These are phyloP conservation scores for Myodes glareolus DNA, from an alignment of 2,113 vertebrate genomes.

Conservation along the genomic window DNA sequence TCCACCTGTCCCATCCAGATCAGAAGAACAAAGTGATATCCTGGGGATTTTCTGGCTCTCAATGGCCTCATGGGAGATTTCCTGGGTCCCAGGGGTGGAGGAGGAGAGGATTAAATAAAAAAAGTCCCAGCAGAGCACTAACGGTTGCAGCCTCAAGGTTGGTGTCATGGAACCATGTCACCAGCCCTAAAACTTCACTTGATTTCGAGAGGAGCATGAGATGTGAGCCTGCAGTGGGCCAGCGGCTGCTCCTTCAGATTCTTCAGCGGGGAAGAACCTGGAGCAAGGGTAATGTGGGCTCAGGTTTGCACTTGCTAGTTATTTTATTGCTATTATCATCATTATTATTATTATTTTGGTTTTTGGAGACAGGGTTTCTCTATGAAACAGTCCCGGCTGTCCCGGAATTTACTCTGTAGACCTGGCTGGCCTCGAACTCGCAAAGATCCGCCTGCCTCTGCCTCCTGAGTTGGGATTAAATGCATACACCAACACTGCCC, in stretches of 20 bases:
- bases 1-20: not conserved
- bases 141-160: not conserved
- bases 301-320: not conserved
- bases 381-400: no score
- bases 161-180: not conserved
- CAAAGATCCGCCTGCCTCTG: no score
- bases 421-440: no score
- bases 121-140: not conserved
- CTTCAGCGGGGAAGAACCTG: not conserved
- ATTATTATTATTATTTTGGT: no score
- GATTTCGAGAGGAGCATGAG: not conserved
- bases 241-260: not conserved
- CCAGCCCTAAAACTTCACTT: not conserved
- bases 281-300: not conserved
- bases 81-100: not conserved
- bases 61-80: constrained; percentile 15
- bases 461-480: no score
- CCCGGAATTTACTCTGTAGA: no score
- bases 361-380: no score
- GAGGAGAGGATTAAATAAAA: not conserved
- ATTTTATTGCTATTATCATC: not conserved
- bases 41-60: not conserved
- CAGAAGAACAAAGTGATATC: not conserved
- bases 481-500: no score
- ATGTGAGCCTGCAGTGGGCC: not conserved